phyloP scores from a whole-genome alignment of 2,888 invertebrate species.

The Branchipolynoe longqiensis region DNA sequence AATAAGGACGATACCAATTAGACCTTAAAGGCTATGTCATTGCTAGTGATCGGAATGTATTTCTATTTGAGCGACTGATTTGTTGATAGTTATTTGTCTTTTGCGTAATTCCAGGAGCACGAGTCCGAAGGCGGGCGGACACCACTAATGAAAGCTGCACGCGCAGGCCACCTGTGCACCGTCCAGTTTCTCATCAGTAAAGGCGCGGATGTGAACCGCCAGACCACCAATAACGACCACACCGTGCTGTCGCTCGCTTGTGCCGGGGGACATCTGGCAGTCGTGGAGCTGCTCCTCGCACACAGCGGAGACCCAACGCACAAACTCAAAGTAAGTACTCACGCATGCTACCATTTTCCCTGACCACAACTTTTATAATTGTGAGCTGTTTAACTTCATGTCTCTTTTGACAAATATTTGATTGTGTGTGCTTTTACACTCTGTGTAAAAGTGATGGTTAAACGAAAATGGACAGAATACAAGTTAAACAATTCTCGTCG shows the following conservation, averaged over 20 bases:
- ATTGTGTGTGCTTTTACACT: too few species aligned
- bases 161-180: slow-evolving; percentile 97
- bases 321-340: slow-evolving; percentile 90
- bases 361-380: too few species aligned
- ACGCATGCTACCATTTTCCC: too few species aligned
- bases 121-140: slow-evolving; percentile 98
- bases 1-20: not conserved
- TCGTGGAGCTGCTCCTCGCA: slow-evolving; percentile 94
- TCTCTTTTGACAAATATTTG: too few species aligned
- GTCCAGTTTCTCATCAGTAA: slow-evolving; percentile 96
- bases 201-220: slow-evolving; percentile 89
- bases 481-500: too few species aligned
- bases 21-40: not conserved
- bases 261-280: slow-evolving; percentile 96
- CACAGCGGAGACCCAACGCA: slow-evolving; percentile 97
- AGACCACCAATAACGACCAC: slow-evolving; percentile 95
- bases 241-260: slow-evolving; percentile 97
- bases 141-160: slow-evolving; percentile 98
- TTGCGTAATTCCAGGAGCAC: slow-evolving; percentile 90
- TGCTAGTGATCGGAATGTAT: not conserved
- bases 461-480: too few species aligned
- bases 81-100: not conserved
- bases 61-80: not conserved
- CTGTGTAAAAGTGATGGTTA: too few species aligned
- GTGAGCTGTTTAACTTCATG: too few species aligned